A percentile compares a stretch with the other conserved stretches of the same genome.
These are phyloP conservation scores for Xanthorhoe designata DNA, from an alignment of 2,888 invertebrate genomes.

Conservation along the genomic window DNA sequence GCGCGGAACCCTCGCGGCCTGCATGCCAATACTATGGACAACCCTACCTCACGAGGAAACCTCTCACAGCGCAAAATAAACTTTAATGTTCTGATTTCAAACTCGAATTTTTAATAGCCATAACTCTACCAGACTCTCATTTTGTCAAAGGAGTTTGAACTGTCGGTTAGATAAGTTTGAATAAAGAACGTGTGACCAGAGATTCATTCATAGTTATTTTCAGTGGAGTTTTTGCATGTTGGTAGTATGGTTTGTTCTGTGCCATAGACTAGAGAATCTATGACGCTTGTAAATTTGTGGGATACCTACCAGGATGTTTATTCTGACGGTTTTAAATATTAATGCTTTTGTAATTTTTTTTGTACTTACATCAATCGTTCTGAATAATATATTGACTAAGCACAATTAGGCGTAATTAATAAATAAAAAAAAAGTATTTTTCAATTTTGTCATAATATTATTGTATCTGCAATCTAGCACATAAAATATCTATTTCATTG, in stretches of 20 bases:
- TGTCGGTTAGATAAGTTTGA: conserved; percentile 6
- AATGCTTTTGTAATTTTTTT: neutral
- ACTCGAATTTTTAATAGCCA: conserved; percentile 5
- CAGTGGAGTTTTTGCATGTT: conserved; percentile 12
- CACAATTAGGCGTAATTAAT: no score
- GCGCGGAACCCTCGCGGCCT: conserved; percentile 58
- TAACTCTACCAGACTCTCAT: neutral
- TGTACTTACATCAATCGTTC: neutral
- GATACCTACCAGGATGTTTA: conserved; percentile 25
- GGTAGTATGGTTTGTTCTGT: conserved; percentile 12
- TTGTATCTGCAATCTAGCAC: no score
- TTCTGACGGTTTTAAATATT: conserved; percentile 11
- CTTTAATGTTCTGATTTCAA: conserved; percentile 10
- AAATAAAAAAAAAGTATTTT: no score
- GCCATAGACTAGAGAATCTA: conserved; percentile 15
- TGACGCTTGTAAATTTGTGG: conserved; percentile 19
- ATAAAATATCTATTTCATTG: no score
- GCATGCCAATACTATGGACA: conserved; percentile 52
- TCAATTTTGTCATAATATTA: no score
- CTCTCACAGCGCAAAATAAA: neutral
- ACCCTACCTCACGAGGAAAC: neutral
- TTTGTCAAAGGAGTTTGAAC: neutral
- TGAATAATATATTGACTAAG: no score
- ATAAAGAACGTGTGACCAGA: neutral
- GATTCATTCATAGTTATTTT: conserved; percentile 11